phyloP scores from a whole-genome alignment of 2,113 vertebrate species.

The Scomber colias region DNA sequence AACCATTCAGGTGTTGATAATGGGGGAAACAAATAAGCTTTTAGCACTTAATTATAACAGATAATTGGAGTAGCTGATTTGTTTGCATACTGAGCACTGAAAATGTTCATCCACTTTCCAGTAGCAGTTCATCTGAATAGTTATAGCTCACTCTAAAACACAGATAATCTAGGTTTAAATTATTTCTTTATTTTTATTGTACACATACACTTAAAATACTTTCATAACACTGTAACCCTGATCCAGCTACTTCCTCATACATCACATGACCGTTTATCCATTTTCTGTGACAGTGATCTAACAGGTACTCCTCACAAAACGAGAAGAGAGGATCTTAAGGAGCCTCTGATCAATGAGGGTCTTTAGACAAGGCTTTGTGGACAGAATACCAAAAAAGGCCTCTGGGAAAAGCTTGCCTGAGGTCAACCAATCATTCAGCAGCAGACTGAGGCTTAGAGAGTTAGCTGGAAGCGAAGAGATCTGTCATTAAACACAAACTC shows the following conservation, averaged over 20 bases:
- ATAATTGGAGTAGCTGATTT: too few relatives aligned
- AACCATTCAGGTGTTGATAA: too few relatives aligned
- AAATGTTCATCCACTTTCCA: too few relatives aligned
- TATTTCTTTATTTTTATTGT: too few relatives aligned
- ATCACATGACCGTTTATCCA: constrained; percentile 63
- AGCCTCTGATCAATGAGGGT: constrained; percentile 76
- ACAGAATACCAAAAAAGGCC: constrained; percentile 64
- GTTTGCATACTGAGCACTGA: too few relatives aligned
- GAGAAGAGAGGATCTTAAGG: constrained; percentile 61
- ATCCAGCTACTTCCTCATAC: constrained; percentile 41
- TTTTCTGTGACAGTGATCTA: constrained; percentile 71
- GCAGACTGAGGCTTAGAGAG: constrained; percentile 35
- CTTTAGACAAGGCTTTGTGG: constrained; percentile 70
- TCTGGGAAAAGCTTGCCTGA: constrained; percentile 35
- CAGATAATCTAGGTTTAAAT: neutral
- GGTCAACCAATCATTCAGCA: constrained; percentile 40
- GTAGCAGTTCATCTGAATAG: too few relatives aligned
- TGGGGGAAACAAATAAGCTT: too few relatives aligned
- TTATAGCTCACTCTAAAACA: neutral
- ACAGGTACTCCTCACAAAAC: constrained; percentile 60
- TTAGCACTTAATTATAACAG: too few relatives aligned
- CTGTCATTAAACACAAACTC: constrained; percentile 44
- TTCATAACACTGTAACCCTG: constrained; percentile 1
- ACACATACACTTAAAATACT: neutral
- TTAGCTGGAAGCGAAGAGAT: constrained; percentile 44